Percentiles rank a stretch among this genome's conserved stretches.
These are phyloP conservation scores for Myopa tessellatipennis DNA, from an alignment of 2,888 invertebrate genomes.

Conservation along the genomic window DNA sequence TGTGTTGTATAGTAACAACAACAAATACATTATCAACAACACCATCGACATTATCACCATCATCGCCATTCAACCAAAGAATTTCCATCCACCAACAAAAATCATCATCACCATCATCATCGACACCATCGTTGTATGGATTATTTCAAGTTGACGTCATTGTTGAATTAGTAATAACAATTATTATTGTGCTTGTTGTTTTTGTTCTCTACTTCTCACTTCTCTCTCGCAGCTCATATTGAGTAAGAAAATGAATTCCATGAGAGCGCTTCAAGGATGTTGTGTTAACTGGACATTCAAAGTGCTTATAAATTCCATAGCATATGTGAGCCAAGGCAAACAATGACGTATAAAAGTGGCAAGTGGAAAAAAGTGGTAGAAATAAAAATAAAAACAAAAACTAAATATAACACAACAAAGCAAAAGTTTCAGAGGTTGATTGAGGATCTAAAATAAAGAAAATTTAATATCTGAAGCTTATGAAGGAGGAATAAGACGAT, in stretches of 20 bases:
- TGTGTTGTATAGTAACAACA: neutral
- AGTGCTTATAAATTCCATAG: slow-evolving; percentile 27
- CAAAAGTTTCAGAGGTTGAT: too few species aligned
- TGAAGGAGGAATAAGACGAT: too few species aligned
- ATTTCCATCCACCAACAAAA: too few species aligned
- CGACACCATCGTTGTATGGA: neutral
- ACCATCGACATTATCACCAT: neutral
- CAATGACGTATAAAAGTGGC: slow-evolving; percentile 43
- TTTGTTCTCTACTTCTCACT: neutral
- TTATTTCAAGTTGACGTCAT: neutral
- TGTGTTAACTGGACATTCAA: slow-evolving; percentile 19
- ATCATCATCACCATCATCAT: neutral
- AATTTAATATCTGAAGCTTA: too few species aligned
- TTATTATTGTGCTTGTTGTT: slow-evolving; percentile 1
- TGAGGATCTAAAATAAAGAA: too few species aligned
- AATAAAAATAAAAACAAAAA: neutral
- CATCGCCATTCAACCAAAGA: neutral
- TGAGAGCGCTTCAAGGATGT: slow-evolving; percentile 4
- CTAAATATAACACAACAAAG: too few species aligned
- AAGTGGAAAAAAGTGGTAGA: neutral
- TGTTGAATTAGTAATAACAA: slow-evolving; percentile 1
- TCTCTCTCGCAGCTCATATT: neutral
- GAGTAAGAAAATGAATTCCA: neutral
- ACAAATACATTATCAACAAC: neutral
- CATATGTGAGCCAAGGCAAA: slow-evolving; percentile 45